These are phyloP conservation scores for Actinostola sp. DNA, from an alignment of 92 coral and sea anemone species.

Conservation along the genomic window DNA sequence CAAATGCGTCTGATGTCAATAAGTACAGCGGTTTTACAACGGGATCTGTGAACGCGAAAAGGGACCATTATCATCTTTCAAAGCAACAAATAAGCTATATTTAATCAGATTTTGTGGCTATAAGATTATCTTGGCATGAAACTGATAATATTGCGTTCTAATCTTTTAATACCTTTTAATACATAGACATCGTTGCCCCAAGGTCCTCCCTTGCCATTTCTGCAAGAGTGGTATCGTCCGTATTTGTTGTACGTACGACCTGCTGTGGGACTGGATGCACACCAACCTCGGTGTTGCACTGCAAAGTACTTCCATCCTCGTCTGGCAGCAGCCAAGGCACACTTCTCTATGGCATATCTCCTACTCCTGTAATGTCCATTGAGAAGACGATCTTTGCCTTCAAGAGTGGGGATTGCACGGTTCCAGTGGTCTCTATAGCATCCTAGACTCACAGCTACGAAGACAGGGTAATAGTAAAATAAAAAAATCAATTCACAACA, in stretches of 20 bases:
- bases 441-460: no score
- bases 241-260: constrained; percentile 37
- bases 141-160: neutral
- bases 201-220: constrained; percentile 58
- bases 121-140: no score
- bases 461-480: no score
- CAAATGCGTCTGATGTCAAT: no score
- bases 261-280: constrained; percentile 40
- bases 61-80: no score
- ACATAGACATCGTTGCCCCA: constrained; percentile 66
- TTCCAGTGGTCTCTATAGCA: constrained; percentile 9
- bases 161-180: constrained; percentile 21
- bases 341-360: constrained; percentile 43
- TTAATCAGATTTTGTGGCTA: neutral
- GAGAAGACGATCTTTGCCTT: neutral
- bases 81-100: no score
- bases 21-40: no score
- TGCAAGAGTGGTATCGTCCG: constrained; percentile 37
- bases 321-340: constrained; percentile 44
- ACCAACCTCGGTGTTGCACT: constrained; percentile 52
- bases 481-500: no score
- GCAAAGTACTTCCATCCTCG: constrained; percentile 48
- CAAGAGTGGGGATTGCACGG: constrained; percentile 18
- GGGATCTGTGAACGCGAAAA: no score
- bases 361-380: constrained; percentile 33